Conservation (phyloP, 2,888 invertebrate genomes). For the Zootermopsis nevadensis region DNA sequence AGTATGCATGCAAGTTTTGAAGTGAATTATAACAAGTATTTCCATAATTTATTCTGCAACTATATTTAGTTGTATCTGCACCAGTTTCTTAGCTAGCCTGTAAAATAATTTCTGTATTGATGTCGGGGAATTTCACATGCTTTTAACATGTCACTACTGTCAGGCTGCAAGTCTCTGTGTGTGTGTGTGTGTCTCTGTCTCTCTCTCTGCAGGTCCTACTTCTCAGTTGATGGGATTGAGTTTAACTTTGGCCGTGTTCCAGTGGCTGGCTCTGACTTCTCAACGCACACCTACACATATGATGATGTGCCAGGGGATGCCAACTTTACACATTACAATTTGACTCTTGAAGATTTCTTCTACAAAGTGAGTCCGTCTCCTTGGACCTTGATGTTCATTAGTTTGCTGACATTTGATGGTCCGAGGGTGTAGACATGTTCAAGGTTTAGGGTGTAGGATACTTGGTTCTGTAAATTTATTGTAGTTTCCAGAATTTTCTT, state of each 20-base stretch:
- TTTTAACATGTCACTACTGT: neutral
- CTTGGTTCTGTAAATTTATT: too few species aligned
- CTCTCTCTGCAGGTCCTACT: constrained; percentile 62
- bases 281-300: constrained; percentile 67
- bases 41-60: too few species aligned
- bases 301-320: constrained; percentile 62
- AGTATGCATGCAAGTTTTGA: too few species aligned
- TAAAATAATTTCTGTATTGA: too few species aligned
- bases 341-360: constrained; percentile 64
- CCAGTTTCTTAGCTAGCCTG: too few species aligned
- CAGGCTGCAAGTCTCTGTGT: neutral
- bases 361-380: constrained; percentile 61
- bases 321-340: constrained; percentile 61
- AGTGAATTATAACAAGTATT: too few species aligned
- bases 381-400: too few species aligned
- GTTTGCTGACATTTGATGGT: too few species aligned
- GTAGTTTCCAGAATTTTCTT: neutral
- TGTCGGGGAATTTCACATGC: neutral
- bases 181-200: neutral
- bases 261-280: constrained; percentile 70
- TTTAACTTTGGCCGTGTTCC: constrained; percentile 68
- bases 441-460: too few species aligned
- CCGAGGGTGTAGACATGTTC: too few species aligned
- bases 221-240: constrained; percentile 62
- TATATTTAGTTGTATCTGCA: too few species aligned